A percentile compares a stretch with the other conserved stretches of the same genome.
phyloP scores from a whole-genome alignment of 2,888 invertebrate genomes.

The Rotaria magnacalcarata region DNA sequence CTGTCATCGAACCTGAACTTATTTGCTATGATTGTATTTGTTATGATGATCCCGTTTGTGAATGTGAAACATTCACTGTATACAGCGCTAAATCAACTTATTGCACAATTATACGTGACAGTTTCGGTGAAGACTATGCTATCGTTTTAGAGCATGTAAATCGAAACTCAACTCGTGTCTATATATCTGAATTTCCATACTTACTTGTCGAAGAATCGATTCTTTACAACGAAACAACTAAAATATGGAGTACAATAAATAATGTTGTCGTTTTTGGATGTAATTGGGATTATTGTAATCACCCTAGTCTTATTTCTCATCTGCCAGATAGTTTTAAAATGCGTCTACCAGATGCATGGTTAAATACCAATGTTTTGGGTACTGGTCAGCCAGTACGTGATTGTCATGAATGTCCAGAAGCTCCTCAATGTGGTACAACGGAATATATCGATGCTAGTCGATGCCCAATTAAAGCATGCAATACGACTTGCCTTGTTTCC shows the following conservation, averaged over 20 bases:
- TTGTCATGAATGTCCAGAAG: conserved; percentile 31
- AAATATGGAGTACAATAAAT: not conserved
- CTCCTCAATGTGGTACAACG: not conserved
- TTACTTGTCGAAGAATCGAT: conserved; percentile 21
- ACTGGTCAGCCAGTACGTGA: not conserved
- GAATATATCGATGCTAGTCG: not conserved
- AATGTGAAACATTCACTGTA: not conserved
- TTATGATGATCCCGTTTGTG: not conserved
- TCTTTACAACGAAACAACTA: not conserved
- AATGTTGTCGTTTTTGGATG: not conserved
- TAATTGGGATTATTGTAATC: conserved; percentile 10
- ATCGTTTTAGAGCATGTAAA: not conserved
- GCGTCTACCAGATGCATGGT: not conserved
- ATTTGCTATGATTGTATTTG: not conserved
- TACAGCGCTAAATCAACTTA: not conserved
- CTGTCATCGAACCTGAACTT: not conserved
- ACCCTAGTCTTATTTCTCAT: not conserved
- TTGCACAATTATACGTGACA: not conserved
- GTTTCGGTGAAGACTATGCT: not conserved
- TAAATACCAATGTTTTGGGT: not conserved
- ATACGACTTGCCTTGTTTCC: not conserved
- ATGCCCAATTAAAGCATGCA: not conserved
- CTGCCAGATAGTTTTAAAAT: not conserved
- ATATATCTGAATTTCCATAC: not conserved
- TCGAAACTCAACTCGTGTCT: not conserved